These are phyloP conservation scores for Sericinus montela DNA, from an alignment of 2,888 invertebrate genomes.

Conservation along the genomic window DNA sequence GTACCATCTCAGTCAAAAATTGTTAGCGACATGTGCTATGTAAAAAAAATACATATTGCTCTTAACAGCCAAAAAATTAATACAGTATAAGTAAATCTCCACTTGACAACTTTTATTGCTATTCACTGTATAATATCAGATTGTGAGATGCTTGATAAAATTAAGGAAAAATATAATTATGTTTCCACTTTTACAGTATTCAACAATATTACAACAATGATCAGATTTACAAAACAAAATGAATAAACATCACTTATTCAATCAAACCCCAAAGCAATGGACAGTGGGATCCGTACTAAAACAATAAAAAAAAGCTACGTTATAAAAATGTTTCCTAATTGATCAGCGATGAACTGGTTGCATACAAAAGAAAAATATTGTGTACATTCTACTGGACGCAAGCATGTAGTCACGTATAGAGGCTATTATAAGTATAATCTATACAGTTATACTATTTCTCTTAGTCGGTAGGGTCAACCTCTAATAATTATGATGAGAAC, in stretches of 20 bases:
- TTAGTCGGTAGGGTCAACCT: constrained; percentile 8
- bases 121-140: too few species aligned
- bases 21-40: too few species aligned
- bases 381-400: constrained; percentile 48
- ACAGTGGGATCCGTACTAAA: constrained; percentile 12
- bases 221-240: not conserved
- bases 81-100: too few species aligned
- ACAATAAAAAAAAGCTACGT: constrained; percentile 16
- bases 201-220: constrained; percentile 1
- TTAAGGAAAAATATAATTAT: too few species aligned
- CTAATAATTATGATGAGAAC: constrained; percentile 1
- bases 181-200: constrained; percentile 2
- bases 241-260: too few species aligned
- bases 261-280: not conserved
- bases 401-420: constrained; percentile 45
- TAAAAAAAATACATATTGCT: too few species aligned
- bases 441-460: not conserved
- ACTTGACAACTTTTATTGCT: too few species aligned
- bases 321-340: constrained; percentile 14
- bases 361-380: constrained; percentile 9
- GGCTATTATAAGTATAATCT: constrained; percentile 28
- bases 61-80: too few species aligned
- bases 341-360: constrained; percentile 14
- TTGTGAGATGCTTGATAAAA: too few species aligned
- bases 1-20: too few species aligned